Evolutionary conservation across 2,113 vertebrate genomes (phyloP).

Genomic region (Lepus europaeus): DNA sequence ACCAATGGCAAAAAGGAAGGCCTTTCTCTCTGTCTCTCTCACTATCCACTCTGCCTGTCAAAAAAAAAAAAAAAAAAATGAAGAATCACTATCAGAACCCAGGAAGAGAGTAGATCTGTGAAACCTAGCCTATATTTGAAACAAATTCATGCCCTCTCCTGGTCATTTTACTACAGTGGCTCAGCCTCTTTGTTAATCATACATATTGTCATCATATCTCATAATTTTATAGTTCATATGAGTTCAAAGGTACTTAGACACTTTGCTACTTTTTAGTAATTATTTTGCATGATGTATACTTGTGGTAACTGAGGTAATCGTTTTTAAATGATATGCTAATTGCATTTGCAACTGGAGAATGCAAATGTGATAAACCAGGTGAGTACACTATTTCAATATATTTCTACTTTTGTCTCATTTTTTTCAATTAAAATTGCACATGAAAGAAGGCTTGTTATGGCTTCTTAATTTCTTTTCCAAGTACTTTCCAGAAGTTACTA

Average conservation of each 20-base stretch:
- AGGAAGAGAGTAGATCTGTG: neutral
- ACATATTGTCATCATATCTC: neutral
- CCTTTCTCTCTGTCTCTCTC: too few relatives aligned
- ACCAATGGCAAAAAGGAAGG: too few relatives aligned
- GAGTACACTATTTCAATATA: neutral
- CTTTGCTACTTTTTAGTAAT: neutral
- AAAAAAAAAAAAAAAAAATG: too few relatives aligned
- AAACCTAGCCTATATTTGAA: neutral
- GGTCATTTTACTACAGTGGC: neutral
- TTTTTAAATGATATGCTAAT: neutral
- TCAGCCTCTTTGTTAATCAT: neutral
- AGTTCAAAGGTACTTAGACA: neutral
- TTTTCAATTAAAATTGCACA: neutral
- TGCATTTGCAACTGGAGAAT: neutral
- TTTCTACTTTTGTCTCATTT: neutral
- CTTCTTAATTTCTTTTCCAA: neutral
- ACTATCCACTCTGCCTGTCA: too few relatives aligned
- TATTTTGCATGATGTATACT: neutral
- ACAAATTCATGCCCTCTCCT: neutral
- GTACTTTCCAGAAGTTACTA: neutral
- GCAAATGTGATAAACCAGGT: neutral
- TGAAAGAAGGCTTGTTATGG: neutral
- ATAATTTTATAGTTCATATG: neutral
- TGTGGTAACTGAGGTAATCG: neutral
- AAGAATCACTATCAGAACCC: neutral